These are phyloP conservation scores for Oxycera nigricornis DNA, from an alignment of 2,888 invertebrate genomes.

Conservation along the genomic window DNA sequence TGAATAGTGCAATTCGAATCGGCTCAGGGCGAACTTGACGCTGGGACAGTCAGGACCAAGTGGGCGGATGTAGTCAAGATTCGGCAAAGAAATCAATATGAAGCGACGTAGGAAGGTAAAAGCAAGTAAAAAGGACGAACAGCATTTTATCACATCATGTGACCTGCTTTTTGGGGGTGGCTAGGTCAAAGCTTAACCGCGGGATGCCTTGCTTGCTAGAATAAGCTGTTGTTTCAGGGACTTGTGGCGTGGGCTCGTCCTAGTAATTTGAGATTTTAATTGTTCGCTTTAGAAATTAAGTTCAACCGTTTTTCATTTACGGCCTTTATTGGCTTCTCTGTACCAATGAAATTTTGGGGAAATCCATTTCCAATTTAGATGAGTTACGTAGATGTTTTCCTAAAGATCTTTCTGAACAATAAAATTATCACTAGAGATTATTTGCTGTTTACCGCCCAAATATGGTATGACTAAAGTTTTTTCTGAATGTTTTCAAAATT, in stretches of 20 bases:
- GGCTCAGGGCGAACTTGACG: neutral
- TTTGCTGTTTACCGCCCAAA: too few relatives aligned
- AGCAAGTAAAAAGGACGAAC: neutral
- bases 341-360: too few relatives aligned
- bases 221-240: neutral
- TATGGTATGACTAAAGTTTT: too few relatives aligned
- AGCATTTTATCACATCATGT: neutral
- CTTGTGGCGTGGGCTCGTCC: neutral
- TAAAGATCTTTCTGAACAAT: too few relatives aligned
- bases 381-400: too few relatives aligned
- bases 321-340: too few relatives aligned
- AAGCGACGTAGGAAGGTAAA: neutral
- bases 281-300: neutral
- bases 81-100: constrained; percentile 17
- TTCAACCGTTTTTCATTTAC: neutral
- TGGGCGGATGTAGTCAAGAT: neutral
- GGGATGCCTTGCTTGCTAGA: neutral
- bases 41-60: neutral
- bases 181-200: neutral
- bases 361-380: too few relatives aligned
- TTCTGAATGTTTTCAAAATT: too few relatives aligned
- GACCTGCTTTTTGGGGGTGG: neutral
- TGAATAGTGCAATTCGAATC: neutral
- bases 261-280: neutral
- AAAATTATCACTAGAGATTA: too few relatives aligned